A percentile compares a stretch with the other conserved stretches of the same genome.
These are phyloP conservation scores for Manduca sexta DNA, from an alignment of 1,140 invertebrate species.

Conservation along the genomic window DNA sequence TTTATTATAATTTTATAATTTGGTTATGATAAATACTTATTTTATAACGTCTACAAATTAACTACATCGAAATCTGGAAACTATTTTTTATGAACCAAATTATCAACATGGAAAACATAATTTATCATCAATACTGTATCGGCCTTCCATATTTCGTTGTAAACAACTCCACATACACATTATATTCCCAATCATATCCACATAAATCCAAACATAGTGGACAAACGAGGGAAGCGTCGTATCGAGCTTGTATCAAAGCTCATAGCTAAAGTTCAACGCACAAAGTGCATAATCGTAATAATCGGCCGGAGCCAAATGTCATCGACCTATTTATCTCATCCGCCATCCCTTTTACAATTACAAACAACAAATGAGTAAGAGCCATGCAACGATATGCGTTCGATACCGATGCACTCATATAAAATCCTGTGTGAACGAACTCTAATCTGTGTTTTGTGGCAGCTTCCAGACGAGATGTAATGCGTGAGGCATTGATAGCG, in stretches of 20 bases:
- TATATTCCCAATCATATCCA: not conserved
- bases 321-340: constrained; percentile 71
- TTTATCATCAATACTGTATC: too few relatives aligned
- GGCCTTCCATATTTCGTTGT: too few relatives aligned
- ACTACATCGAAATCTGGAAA: too few relatives aligned
- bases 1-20: too few relatives aligned
- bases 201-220: not conserved
- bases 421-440: constrained; percentile 73
- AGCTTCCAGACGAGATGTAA: constrained; percentile 50
- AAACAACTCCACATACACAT: too few relatives aligned
- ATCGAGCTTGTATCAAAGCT: constrained; percentile 30
- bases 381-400: constrained; percentile 61
- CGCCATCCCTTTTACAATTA: constrained; percentile 72
- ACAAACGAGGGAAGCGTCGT: constrained; percentile 3
- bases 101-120: too few relatives aligned
- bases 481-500: constrained; percentile 32
- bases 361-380: constrained; percentile 72
- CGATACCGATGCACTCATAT: constrained; percentile 64
- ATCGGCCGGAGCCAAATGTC: constrained; percentile 68
- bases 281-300: constrained; percentile 72
- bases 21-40: too few relatives aligned
- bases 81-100: too few relatives aligned
- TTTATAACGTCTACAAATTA: too few relatives aligned
- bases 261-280: constrained; percentile 65
- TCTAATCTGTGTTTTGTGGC: constrained; percentile 66